A percentile compares a stretch with the other conserved stretches of the same genome.
These are phyloP conservation scores for Macrobrachium rosenbergii DNA, from an alignment of 1,140 invertebrate species.

Conservation along the genomic window DNA sequence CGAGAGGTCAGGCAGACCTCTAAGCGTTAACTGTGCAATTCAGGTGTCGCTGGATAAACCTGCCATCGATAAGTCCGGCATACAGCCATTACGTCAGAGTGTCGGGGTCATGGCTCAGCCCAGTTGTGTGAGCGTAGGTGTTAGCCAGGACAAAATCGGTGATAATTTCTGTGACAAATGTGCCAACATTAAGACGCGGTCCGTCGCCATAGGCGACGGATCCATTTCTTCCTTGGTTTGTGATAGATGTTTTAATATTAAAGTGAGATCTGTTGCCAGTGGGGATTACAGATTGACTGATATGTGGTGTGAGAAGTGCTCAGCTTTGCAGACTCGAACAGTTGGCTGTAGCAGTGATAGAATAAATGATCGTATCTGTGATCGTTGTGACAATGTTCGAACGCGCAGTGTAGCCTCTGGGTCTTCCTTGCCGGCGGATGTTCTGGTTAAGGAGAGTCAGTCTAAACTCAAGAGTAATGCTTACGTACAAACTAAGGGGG, in stretches of 20 bases:
- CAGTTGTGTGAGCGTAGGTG: slow-evolving; percentile 70
- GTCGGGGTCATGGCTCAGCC: slow-evolving; percentile 69
- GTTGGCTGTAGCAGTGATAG: slow-evolving; percentile 54
- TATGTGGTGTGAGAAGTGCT: slow-evolving; percentile 62
- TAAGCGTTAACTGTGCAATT: slow-evolving; percentile 65
- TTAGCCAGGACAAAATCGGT: slow-evolving; percentile 71
- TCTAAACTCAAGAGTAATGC: no score
- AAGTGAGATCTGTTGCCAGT: slow-evolving; percentile 57
- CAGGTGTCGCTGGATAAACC: slow-evolving; percentile 67
- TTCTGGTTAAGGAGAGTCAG: not conserved
- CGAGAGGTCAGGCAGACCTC: not conserved
- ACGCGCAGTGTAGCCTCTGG: slow-evolving; percentile 54
- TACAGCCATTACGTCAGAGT: slow-evolving; percentile 49
- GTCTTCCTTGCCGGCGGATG: slow-evolving; percentile 3
- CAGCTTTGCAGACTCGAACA: slow-evolving; percentile 19
- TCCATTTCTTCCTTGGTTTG: slow-evolving; percentile 54
- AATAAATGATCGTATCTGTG: slow-evolving; percentile 60
- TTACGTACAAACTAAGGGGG: slow-evolving; percentile 4
- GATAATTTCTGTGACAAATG: slow-evolving; percentile 74
- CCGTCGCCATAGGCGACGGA: slow-evolving; percentile 70
- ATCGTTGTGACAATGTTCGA: slow-evolving; percentile 54
- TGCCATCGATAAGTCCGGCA: slow-evolving; percentile 65
- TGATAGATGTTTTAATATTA: slow-evolving; percentile 45
- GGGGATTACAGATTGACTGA: slow-evolving; percentile 64
- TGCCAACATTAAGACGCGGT: slow-evolving; percentile 69